Conservation (phyloP, 2,797 vertebrate genomes). For the Coracias cyanogaster region DNA sequence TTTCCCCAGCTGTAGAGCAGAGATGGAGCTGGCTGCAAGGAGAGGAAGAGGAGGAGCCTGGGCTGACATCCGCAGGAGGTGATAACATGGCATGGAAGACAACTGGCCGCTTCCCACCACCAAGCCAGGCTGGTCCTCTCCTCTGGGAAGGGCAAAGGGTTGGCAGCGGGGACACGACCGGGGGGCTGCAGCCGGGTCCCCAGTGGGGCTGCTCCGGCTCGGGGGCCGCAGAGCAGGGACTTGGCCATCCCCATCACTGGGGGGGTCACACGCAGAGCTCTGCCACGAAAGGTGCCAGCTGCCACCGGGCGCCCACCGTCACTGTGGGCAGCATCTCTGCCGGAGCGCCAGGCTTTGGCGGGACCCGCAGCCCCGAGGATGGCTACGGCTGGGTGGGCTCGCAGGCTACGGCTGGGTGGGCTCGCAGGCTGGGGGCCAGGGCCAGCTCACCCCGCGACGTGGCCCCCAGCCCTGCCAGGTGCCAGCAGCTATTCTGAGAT, state of each 20-base stretch:
- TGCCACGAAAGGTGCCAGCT: accelerated
- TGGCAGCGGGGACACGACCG: accelerated
- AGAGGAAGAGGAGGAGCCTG: constrained; percentile 8
- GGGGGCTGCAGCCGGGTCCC: not conserved
- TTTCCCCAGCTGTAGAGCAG: not conserved
- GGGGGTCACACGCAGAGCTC: accelerated
- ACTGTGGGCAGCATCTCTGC: accelerated
- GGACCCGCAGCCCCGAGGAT: not conserved
- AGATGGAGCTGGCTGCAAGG: not conserved
- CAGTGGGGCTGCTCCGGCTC: accelerated
- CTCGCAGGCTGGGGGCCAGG: not conserved
- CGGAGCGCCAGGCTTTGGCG: accelerated
- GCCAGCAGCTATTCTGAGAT: not conserved
- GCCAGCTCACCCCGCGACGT: accelerated
- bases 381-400: not conserved
- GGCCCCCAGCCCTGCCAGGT: not conserved
- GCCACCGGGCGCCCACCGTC: accelerated
- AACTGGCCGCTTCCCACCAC: not conserved
- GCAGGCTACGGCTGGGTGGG: not conserved
- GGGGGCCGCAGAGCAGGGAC: accelerated
- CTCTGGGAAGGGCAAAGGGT: not conserved
- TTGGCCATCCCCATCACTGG: accelerated
- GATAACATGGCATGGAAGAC: not conserved
- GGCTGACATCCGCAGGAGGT: not conserved
- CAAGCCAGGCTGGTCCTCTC: not conserved